Conservation (phyloP, 2,797 vertebrate genomes). For the Eupleurogrammus muticus region DNA sequence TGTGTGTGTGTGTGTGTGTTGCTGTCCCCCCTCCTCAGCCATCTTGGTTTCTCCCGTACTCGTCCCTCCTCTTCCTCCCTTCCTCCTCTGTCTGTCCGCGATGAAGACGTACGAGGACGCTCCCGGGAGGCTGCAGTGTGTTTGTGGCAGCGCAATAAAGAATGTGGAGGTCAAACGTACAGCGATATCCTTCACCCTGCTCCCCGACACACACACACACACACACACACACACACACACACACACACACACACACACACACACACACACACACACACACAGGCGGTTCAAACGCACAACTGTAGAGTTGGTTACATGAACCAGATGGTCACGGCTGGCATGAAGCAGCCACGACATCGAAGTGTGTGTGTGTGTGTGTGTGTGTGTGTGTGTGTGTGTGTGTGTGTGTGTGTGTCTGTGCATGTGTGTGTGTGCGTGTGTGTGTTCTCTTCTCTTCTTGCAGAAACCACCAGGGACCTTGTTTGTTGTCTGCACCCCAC, state of each 20-base stretch:
- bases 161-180: slow-evolving; percentile 69
- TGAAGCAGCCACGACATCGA: slow-evolving; percentile 58
- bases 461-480: slow-evolving; percentile 89
- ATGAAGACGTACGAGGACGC: slow-evolving; percentile 65
- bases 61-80: slow-evolving; percentile 26
- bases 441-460: slow-evolving; percentile 56
- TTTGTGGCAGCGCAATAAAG: slow-evolving; percentile 58
- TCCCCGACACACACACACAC: slow-evolving; percentile 15
- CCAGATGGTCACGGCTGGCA: slow-evolving; percentile 69
- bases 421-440: slow-evolving; percentile 19
- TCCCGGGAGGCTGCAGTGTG: slow-evolving; percentile 55
- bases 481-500: slow-evolving; percentile 93
- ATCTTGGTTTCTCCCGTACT: slow-evolving; percentile 28
- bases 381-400: slow-evolving; percentile 36
- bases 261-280: slow-evolving; percentile 6
- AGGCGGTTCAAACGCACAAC: slow-evolving; percentile 63
- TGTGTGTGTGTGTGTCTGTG: slow-evolving; percentile 35
- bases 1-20: slow-evolving; percentile 12
- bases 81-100: slow-evolving; percentile 45
- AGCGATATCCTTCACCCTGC: slow-evolving; percentile 48
- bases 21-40: slow-evolving; percentile 10
- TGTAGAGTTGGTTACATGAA: slow-evolving; percentile 72
- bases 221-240: slow-evolving; percentile 4
- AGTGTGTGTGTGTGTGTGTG: slow-evolving; percentile 40
- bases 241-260: slow-evolving; percentile 11